Evolutionary conservation across 2,797 vertebrate species (phyloP), one percentile per base, ranked within the genome.

Genomic region (Manis pentadactyla): DNA sequence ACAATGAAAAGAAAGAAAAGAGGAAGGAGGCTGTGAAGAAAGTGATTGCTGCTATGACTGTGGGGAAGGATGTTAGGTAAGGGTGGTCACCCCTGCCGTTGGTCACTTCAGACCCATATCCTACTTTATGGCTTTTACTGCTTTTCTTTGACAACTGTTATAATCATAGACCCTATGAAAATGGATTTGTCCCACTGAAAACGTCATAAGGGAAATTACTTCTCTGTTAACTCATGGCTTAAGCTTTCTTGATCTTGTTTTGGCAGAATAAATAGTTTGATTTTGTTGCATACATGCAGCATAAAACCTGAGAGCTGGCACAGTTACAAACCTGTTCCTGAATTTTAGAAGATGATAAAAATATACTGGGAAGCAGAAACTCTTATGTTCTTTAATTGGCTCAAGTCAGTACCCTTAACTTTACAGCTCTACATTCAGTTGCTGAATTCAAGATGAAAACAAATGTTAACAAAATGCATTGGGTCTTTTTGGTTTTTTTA

Each of bases 1-100:
- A 99, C 98, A 99, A 99, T 99, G 99, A 99, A 97, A 99, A 99
- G 98, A 99, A 99, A 96, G 99, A 99, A 98, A 99, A 99, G 98
- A 99, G 99, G 96, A 99, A 99, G 98, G 99, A 99, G 98, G 99
- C 99, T 0, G 99, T 99, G 29, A 99, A 99, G 98, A 99, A 99
- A 97, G 99, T 99, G 97, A 99, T 99, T 66, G 99, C 99, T 61
- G 99, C 99, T 96, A 99, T 99, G 99, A 99, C 99, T 0, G 99
- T 99, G 87, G 99, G 99, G 97, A 99, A 99, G 95, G 99, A 99
- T 97, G 99, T 99, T 98, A 99, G 99, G 99, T 99, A 99, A 96
- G 74, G 25, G 14, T 71, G 59, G 34, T 81, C 29, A 17, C 10
- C 21, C 3, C 21, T 79, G 4, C 17, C 7, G 2, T 51, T 66